Percentiles rank a stretch among this genome's conserved stretches.
Conservation (phyloP, 2,113 vertebrate species). For the Grallaria varia region DNA sequence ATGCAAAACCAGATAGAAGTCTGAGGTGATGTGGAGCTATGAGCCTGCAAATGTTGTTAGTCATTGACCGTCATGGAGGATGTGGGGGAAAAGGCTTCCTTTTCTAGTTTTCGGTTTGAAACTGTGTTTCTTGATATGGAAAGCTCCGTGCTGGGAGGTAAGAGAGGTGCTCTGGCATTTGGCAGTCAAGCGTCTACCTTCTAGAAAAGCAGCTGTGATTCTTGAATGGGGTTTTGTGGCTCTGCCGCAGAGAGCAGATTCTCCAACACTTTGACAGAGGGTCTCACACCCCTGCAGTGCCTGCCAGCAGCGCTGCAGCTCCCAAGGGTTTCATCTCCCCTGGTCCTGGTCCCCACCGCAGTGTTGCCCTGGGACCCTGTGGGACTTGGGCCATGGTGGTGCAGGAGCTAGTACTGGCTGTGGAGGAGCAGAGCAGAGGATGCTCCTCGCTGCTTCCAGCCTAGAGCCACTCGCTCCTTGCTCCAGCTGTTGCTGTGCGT, state of each 20-base stretch:
- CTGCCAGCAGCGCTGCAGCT: fast-evolving
- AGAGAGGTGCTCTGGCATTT: background rate
- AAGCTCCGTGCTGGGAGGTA: background rate
- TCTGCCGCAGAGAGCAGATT: background rate
- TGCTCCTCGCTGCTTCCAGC: background rate
- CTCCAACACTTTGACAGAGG: fast-evolving
- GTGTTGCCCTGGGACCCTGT: fast-evolving
- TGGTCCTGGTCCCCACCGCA: background rate
- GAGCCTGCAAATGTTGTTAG: background rate
- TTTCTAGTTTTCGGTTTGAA: background rate
- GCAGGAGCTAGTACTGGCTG: background rate
- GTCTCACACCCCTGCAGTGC: background rate
- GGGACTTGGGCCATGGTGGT: background rate
- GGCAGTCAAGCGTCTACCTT: background rate
- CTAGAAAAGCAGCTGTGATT: background rate
- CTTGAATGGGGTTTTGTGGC: background rate
- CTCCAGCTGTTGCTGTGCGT: background rate
- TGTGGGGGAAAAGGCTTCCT: background rate
- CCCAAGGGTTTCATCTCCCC: background rate
- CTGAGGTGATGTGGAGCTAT: background rate
- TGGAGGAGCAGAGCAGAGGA: background rate
- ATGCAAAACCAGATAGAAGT: background rate
- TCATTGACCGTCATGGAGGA: background rate
- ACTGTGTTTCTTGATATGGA: fast-evolving
- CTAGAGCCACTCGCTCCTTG: fast-evolving